These are phyloP conservation scores for Tubulanus polymorphus DNA, from an alignment of 2,888 invertebrate genomes.

Conservation along the genomic window DNA sequence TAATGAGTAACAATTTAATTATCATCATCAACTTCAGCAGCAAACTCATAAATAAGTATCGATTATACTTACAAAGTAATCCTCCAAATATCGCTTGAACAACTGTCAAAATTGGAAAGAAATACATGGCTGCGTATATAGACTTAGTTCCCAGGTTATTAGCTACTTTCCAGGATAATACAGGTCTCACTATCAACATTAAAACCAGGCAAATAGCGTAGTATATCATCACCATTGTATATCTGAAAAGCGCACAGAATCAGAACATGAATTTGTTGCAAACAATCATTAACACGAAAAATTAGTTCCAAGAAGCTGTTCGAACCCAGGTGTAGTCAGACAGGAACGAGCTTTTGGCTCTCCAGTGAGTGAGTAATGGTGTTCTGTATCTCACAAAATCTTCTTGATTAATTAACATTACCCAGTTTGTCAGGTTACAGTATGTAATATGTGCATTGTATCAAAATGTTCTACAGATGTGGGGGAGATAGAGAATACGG, in stretches of 20 bases:
- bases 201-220: conserved; percentile 77
- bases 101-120: conserved; percentile 81
- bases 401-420: too few relatives aligned
- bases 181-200: conserved; percentile 75
- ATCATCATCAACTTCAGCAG: not conserved
- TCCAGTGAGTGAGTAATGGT: too few relatives aligned
- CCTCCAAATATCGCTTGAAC: conserved; percentile 87
- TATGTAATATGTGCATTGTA: too few relatives aligned
- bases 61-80: conserved; percentile 66
- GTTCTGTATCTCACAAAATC: too few relatives aligned
- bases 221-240: conserved; percentile 86
- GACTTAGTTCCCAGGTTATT: conserved; percentile 57
- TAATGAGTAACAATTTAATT: conserved; percentile 13
- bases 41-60: not conserved
- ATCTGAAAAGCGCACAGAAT: conserved; percentile 63
- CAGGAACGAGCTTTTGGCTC: too few relatives aligned
- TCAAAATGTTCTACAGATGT: too few relatives aligned
- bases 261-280: too few relatives aligned
- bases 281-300: too few relatives aligned
- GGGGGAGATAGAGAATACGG: too few relatives aligned
- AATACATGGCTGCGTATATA: conserved; percentile 90
- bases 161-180: conserved; percentile 60
- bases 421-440: too few relatives aligned
- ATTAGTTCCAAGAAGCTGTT: too few relatives aligned
- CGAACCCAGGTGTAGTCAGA: too few relatives aligned